Evolutionary conservation across 1,140 invertebrate genomes (phyloP), one percentile per base, ranked within the genome.

Genomic region (Penaeus indicus): DNA sequence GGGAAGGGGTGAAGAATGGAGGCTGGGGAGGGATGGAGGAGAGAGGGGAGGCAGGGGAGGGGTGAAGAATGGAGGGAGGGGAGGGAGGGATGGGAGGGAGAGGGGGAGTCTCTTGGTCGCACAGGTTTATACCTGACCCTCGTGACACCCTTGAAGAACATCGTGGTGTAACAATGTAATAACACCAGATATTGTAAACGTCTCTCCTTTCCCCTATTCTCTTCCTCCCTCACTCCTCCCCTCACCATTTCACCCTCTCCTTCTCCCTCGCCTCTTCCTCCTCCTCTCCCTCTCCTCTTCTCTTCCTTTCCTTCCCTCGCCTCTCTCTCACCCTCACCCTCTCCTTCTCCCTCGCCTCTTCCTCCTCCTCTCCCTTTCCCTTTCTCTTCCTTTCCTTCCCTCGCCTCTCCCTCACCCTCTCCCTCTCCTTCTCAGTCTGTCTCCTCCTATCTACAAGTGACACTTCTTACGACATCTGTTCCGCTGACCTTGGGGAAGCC

Each of bases 271-370:
- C 32, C n/a, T 72, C 16, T 60, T 32, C n/a, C 11, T 62, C 47
- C 4, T n/a, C 25, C 60, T 82, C 25, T 27, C 11, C 63, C 27
- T 25, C 18, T 10, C 80, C 22, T 25, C 13, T 22, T 61, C 80
- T 22, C 42, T 54, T 47, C 13, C 1, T 79, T 19, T 2, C 69
- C 81, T 69, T 60, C 69, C 38, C 63, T 63, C 69, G 27, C 63
- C 81, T 42, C 21, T 22, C 27, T 10, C 8, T 54, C 13, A 7
- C 54, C n/a, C 63, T 84, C 82, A 42, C 63, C 67, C 82, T 84
- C 82, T 47, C 82, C 67, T 62, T 69, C 82, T 84, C 81, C 64
- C 81, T 64, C 61, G 25, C 61, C 32, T 32, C 2, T 32, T 32
- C 32, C 47, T 79, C 47, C 61, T 79, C 47, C 60, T 82, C 25